Conservation (phyloP, 2,113 vertebrate genomes). For the Toxotes jaculatrix region DNA sequence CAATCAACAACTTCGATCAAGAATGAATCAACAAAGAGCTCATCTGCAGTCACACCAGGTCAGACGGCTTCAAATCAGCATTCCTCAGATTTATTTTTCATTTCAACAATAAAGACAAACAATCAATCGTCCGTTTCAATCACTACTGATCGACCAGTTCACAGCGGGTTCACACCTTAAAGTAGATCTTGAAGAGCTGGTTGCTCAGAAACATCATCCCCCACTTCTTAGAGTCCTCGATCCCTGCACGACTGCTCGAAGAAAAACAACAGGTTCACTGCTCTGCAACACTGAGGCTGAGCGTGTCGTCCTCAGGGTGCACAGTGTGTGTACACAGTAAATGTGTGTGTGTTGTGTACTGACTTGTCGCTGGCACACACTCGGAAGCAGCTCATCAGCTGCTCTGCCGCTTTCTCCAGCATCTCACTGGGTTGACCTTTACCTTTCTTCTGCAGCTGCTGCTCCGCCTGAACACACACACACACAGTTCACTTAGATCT, state of each 20-base stretch:
- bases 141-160: neutral
- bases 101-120: no score
- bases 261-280: neutral
- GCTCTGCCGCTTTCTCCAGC: slow-evolving; percentile 96
- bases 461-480: slow-evolving; percentile 87
- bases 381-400: slow-evolving; percentile 97
- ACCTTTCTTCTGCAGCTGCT: slow-evolving; percentile 92
- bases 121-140: neutral
- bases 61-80: no score
- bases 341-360: slow-evolving; percentile 48
- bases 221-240: slow-evolving; percentile 99
- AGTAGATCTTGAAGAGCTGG: slow-evolving; percentile 99
- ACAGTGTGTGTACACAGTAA: slow-evolving; percentile 1
- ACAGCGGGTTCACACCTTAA: slow-evolving; percentile 87
- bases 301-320: neutral
- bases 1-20: neutral
- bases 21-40: no score
- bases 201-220: slow-evolving; percentile 99
- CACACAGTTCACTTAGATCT: neutral
- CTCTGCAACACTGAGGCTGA: neutral
- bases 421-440: slow-evolving; percentile 94
- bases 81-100: no score
- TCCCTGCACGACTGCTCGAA: slow-evolving; percentile 90
- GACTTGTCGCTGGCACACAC: slow-evolving; percentile 98
- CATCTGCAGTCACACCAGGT: no score